A percentile compares a stretch with the other conserved stretches of the same genome.
Evolutionary conservation across 2,113 vertebrate genomes (phyloP).

Genomic region (Pygoscelis adeliae): DNA sequence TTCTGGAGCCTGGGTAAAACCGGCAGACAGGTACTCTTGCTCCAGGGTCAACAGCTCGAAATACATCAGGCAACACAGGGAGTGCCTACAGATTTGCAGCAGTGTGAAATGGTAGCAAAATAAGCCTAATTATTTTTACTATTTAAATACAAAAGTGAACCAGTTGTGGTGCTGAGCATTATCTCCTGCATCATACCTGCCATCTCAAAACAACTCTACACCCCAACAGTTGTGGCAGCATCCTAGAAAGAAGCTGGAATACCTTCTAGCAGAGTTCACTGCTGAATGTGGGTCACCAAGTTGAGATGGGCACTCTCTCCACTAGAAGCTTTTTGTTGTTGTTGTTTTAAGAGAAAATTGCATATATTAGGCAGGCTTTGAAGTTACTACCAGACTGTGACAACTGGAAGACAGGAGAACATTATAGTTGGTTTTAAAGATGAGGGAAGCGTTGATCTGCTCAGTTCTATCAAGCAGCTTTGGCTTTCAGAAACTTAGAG

Average conservation of each 20-base stretch:
- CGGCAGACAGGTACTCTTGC: not conserved
- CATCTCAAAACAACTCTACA: not conserved
- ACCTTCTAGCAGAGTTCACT: not conserved
- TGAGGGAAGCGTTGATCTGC: not conserved
- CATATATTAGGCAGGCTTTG: slow-evolving; percentile 50
- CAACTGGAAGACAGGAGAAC: not conserved
- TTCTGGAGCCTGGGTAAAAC: not conserved
- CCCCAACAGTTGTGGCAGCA: not conserved
- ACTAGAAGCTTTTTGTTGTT: not conserved
- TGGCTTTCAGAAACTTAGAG: not conserved
- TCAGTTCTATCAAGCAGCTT: not conserved
- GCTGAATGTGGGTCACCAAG: not conserved
- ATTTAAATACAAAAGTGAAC: not conserved
- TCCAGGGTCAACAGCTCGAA: not conserved
- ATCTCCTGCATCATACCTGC: not conserved
- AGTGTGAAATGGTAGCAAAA: rapidly evolving
- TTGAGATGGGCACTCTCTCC: not conserved
- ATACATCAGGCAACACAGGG: not conserved
- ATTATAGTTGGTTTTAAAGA: not conserved
- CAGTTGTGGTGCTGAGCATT: not conserved
- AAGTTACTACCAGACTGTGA: not conserved
- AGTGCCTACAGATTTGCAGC: not conserved
- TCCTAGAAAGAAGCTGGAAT: not conserved
- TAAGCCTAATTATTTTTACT: not conserved
- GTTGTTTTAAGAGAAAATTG: slow-evolving; percentile 33